Percentiles rank a stretch among this genome's conserved stretches.
These are phyloP conservation scores for Amblyraja radiata DNA, from an alignment of 2,797 vertebrate species.

Conservation along the genomic window DNA sequence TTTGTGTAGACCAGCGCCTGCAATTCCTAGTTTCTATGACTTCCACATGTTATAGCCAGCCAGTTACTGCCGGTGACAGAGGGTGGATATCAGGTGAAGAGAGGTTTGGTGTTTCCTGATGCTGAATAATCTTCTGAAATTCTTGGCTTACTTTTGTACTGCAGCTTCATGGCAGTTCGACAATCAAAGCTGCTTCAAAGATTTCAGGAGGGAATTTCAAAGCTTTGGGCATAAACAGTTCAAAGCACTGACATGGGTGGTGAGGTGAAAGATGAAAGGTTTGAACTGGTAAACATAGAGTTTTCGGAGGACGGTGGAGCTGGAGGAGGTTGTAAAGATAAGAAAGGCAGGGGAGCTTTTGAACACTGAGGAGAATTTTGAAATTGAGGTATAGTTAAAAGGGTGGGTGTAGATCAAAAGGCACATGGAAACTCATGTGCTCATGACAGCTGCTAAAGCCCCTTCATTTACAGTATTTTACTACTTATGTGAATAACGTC, in stretches of 20 bases:
- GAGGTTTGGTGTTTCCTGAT: neutral
- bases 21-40: too few relatives aligned
- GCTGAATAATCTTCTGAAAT: neutral
- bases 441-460: neutral
- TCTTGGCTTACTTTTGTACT: neutral
- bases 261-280: neutral
- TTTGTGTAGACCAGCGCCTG: too few relatives aligned
- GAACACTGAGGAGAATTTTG: neutral
- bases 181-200: neutral
- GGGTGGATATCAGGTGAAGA: neutral
- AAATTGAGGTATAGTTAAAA: neutral
- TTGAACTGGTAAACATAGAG: neutral
- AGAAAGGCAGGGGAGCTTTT: neutral
- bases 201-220: neutral
- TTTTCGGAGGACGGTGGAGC: neutral
- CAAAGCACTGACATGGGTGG: neutral
- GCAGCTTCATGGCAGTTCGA: neutral
- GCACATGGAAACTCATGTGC: neutral
- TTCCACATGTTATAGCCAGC: too few relatives aligned
- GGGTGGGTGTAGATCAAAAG: neutral
- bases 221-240: neutral
- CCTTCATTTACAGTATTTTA: neutral
- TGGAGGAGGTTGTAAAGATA: neutral
- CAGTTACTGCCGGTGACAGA: neutral
- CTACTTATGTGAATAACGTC: neutral